phyloP scores from a whole-genome alignment of 1,140 invertebrate species.

The Megalonaias nervosa region DNA sequence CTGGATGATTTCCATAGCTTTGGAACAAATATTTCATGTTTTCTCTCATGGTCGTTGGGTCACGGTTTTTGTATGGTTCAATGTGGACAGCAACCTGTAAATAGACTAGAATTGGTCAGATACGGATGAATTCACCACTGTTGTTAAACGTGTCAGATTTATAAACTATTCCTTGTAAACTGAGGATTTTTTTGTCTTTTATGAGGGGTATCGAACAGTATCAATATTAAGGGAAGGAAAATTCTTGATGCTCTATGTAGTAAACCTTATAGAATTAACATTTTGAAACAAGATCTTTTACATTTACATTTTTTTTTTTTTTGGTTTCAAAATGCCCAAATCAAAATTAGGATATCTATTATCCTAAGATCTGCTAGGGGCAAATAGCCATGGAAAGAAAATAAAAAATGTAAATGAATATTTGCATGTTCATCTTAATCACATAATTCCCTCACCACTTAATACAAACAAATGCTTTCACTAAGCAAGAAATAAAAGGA shows the following conservation, averaged over 20 bases:
- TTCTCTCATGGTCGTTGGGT: constrained; percentile 57
- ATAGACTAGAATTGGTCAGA: neutral
- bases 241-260: neutral
- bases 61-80: constrained; percentile 72
- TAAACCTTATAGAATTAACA: neutral
- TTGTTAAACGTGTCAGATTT: neutral
- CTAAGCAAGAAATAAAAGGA: too few species aligned
- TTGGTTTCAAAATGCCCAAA: too few species aligned
- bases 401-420: too few species aligned
- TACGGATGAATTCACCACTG: neutral
- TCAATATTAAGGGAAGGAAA: neutral
- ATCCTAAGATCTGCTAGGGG: too few species aligned
- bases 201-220: neutral
- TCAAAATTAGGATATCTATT: too few species aligned
- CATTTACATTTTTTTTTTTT: too few species aligned
- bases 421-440: too few species aligned
- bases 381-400: too few species aligned
- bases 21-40: constrained; percentile 70
- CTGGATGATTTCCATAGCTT: constrained; percentile 72
- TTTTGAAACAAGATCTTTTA: neutral
- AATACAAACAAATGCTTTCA: too few species aligned
- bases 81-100: constrained; percentile 71
- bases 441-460: too few species aligned
- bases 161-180: neutral
- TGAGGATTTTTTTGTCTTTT: neutral